phyloP scores from a whole-genome alignment of 2,113 vertebrate genomes.

The Lepus americanus region DNA sequence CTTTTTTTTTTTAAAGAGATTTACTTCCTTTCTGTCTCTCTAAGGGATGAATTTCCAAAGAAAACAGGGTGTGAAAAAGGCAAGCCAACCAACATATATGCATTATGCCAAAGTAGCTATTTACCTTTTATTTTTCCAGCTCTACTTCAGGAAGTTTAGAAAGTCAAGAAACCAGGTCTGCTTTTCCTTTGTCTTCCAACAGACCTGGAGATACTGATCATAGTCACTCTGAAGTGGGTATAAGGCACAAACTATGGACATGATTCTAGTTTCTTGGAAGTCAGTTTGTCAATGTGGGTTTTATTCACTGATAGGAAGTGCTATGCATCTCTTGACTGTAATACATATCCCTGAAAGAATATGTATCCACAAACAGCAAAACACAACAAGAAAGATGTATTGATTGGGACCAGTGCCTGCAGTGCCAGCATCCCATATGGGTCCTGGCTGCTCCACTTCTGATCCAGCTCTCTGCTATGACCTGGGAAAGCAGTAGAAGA shows the following conservation, averaged over 20 bases:
- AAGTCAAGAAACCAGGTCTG: not conserved
- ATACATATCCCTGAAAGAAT: not conserved
- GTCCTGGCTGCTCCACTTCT: too few relatives aligned
- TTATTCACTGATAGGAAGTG: constrained; percentile 53
- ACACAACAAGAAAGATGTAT: not conserved
- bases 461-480: too few relatives aligned
- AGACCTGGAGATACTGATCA: not conserved
- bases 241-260: constrained; percentile 21
- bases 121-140: not conserved
- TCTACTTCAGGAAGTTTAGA: not conserved
- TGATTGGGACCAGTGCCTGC: not conserved
- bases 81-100: not conserved
- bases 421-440: too few relatives aligned
- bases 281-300: not conserved
- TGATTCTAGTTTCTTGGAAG: not conserved
- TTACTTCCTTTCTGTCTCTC: too few relatives aligned
- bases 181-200: not conserved
- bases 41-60: not conserved
- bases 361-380: not conserved
- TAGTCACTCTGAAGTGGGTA: not conserved
- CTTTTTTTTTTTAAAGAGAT: too few relatives aligned
- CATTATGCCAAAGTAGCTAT: not conserved
- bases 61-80: not conserved
- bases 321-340: not conserved
- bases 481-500: too few relatives aligned